Evolutionary conservation across 1,140 invertebrate genomes (phyloP), one percentile per base, ranked within the genome.

Genomic region (Orchesella cincta): DNA sequence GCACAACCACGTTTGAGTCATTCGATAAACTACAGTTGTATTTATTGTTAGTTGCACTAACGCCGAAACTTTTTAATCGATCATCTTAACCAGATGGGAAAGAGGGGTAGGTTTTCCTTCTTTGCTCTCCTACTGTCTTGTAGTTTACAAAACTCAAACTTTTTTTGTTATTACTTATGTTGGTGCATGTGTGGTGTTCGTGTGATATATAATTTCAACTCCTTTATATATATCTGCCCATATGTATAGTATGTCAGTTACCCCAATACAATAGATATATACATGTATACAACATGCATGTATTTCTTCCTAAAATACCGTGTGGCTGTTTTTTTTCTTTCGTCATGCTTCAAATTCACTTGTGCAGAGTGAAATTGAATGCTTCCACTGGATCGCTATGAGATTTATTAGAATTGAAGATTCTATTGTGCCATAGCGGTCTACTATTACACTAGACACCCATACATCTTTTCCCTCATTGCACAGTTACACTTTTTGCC

Each of bases 321-420:
- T n/a, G n/a, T n/a, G n/a, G n/a, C n/a, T n/a, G n/a, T n/a, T n/a
- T 57, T 57, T 23, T 12, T 57, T 57, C 23, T 57, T 57, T 5
- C 5, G 18, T 46, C 39, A 8, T 46, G 39, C 39, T 57, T 57
- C 26, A n/a, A 26, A n/a, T 57, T 57, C 14, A 26, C 54, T 57
- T 57, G 54, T 57, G 54, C 54, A 57, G 12, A 67, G 33, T 67
- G 62, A 67, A 31, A 67, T 12, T 29, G 31, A 67, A 67, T 33
- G 62, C 62, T 67, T 67, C 62, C 62, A 67, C 62, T 67, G 62
- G 33, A 67, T 67, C 33, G 31, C 62, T 31, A 29, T 67, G 33
- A 67, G 62, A 67, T 67, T 67, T 67, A 67, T 67, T 67, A 67
- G 62, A 31, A 33, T 67, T 14, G 28, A 67, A 29, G 62, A 67